Conservation (phyloP, 1,140 invertebrate genomes). For the Lasioglossum albipes region DNA sequence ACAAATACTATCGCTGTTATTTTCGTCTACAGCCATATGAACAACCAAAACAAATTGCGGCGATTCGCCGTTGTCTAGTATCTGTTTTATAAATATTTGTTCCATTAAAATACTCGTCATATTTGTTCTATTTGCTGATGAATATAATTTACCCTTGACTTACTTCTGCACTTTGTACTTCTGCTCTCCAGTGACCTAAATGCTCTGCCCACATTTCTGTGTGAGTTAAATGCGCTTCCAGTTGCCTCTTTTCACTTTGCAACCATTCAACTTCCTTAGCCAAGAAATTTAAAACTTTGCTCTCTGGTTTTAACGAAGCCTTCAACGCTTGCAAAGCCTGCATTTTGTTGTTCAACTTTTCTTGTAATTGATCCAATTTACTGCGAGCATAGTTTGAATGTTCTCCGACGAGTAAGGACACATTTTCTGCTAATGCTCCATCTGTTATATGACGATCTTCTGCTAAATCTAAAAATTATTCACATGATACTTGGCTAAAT, state of each 20-base stretch:
- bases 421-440: constrained; percentile 69
- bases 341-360: constrained; percentile 88
- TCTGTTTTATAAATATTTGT: constrained; percentile 72
- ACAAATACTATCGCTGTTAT: constrained; percentile 83
- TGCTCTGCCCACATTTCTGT: constrained; percentile 94
- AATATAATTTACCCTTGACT: neutral
- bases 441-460: constrained; percentile 71
- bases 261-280: constrained; percentile 91
- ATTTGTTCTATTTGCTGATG: neutral
- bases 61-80: constrained; percentile 88
- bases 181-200: constrained; percentile 90
- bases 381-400: constrained; percentile 91
- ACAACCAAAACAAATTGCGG: constrained; percentile 91
- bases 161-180: constrained; percentile 90
- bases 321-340: constrained; percentile 90
- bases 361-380: constrained; percentile 90
- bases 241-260: constrained; percentile 86
- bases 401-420: constrained; percentile 84
- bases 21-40: constrained; percentile 85
- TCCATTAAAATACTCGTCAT: neutral
- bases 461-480: constrained; percentile 61
- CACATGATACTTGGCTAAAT: neutral
- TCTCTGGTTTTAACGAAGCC: constrained; percentile 88
- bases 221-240: constrained; percentile 91
- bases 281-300: constrained; percentile 87